These are phyloP conservation scores for Todiramphus chloris DNA, from an alignment of 2,113 vertebrate species.

Conservation along the genomic window DNA sequence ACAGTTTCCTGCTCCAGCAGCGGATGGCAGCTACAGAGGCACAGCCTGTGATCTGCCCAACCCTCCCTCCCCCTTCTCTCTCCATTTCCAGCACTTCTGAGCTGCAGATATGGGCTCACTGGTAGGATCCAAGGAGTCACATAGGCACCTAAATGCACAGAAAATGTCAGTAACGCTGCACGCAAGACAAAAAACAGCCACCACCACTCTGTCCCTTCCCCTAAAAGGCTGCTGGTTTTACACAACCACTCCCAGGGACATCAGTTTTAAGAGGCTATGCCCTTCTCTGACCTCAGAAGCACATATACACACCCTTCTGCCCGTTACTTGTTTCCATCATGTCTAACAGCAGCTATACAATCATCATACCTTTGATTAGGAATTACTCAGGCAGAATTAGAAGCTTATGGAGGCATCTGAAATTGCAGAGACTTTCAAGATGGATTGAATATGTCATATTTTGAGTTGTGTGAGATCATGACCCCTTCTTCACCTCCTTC, in stretches of 20 bases:
- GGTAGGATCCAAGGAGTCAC: neutral
- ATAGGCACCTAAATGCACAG: neutral
- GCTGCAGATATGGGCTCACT: neutral
- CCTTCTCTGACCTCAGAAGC: neutral
- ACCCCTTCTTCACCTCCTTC: neutral
- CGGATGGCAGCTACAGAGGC: neutral
- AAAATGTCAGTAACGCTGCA: neutral
- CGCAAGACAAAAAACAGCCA: neutral
- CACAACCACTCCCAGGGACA: neutral
- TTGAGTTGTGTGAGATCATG: neutral
- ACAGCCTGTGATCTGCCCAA: neutral
- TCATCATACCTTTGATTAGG: neutral
- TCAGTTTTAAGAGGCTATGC: neutral
- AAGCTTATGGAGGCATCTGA: slow-evolving; percentile 16
- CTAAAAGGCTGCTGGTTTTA: neutral
- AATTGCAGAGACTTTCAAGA: neutral
- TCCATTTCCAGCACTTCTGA: neutral
- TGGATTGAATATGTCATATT: neutral
- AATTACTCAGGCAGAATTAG: neutral
- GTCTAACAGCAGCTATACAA: neutral
- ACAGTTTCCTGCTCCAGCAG: neutral
- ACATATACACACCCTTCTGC: neutral
- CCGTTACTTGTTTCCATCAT: neutral
- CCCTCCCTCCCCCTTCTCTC: neutral
- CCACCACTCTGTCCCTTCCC: neutral